A percentile compares a stretch with the other conserved stretches of the same genome.
These are phyloP conservation scores for Alauda arvensis DNA, from an alignment of 2,797 vertebrate genomes.

Conservation along the genomic window DNA sequence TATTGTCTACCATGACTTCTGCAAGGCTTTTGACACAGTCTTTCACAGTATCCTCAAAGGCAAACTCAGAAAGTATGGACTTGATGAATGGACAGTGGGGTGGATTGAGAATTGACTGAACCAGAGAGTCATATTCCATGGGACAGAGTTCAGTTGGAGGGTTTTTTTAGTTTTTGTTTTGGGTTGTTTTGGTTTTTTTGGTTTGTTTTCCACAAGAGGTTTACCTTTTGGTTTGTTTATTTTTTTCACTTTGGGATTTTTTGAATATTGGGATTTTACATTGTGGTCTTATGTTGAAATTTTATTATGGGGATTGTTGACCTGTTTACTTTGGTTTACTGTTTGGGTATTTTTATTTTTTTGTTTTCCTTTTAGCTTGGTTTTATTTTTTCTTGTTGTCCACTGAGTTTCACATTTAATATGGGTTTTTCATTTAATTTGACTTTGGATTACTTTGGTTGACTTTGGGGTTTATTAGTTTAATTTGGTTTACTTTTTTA, in stretches of 20 bases:
- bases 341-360: neutral
- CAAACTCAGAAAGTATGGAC: neutral
- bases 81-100: neutral
- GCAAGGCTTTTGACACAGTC: neutral
- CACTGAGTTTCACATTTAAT: neutral
- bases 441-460: neutral
- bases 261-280: neutral
- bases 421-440: neutral
- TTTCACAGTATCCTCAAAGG: neutral
- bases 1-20: rapidly evolving
- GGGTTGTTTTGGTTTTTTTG: neutral
- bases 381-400: neutral
- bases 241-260: neutral
- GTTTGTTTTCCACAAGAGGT: neutral
- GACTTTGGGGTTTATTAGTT: neutral
- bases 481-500: neutral
- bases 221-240: neutral
- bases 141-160: rapidly evolving
- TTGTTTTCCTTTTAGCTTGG: neutral
- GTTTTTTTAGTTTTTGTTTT: neutral
- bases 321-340: neutral
- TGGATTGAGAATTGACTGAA: neutral
- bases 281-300: neutral
- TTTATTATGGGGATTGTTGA: neutral
- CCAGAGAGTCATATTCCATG: neutral